Evolutionary conservation across 37 sponge, comb jelly and placozoan species (phyloP), one percentile per base, ranked within the genome.

Genomic region (Chondrosia reniformis): DNA sequence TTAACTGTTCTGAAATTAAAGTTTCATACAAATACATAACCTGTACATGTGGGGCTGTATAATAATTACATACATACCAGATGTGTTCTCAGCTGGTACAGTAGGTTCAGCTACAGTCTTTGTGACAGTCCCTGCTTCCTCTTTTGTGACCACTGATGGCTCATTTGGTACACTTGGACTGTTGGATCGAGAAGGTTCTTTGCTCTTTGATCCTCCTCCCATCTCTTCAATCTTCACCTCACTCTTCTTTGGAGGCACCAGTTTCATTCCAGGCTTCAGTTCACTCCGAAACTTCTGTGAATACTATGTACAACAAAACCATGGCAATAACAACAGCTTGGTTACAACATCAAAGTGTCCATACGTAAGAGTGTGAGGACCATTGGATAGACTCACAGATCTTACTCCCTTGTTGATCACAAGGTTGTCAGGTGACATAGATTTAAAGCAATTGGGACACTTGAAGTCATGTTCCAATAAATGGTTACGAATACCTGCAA

Each of bases 381-480:
- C 25, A 22, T 12, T 12, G 25, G 8, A 62, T n/a, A 5, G 38
- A 77, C 84, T 73, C 55, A 94, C 95, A 37, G 67, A 78, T 78
- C 95, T 80, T 1, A 91, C 79, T 3, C 66, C 44, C 46, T 89
- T 88, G 80, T 94, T 94, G 19, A 88, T 85, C 1, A 82, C 81
- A 0, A 94, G 89, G 4, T 79, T 81, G 19, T 94, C 95, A 27
- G 95, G 95, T 12, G 95, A 94, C 25, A 94, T 85, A 3, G 43
- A 58, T 36, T 64, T 32, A 41, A 80, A 75, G 57, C 95, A 94
- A 13, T 81, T 45, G 24, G 86, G 89, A 63, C 95, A 95, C 2
- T 63, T 76, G 83, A 91, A 91, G n/a, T 92, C 88, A 54, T 95
- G 83, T 67, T 95, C 87, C 33, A 90, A 46, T 19, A 95, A 66